These are phyloP conservation scores for Hephaestus fuliginosus DNA, from an alignment of 2,797 vertebrate genomes.

Conservation along the genomic window DNA sequence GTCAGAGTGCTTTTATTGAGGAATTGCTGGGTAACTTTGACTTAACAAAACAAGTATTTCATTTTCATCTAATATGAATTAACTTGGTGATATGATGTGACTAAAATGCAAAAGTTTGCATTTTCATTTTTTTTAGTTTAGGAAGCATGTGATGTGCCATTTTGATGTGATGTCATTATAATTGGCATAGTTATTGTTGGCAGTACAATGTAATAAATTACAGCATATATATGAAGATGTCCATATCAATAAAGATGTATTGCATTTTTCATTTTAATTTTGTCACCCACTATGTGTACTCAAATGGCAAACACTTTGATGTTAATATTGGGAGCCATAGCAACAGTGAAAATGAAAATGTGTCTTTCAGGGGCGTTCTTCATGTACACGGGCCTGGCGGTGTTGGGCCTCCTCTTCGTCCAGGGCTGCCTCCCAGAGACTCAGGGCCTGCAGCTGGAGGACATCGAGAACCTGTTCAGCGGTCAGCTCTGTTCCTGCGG, in stretches of 20 bases:
- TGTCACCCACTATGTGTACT: no score
- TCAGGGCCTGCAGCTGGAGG: slow-evolving; percentile 93
- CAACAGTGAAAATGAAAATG: not conserved
- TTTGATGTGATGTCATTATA: not conserved
- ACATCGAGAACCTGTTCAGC: slow-evolving; percentile 93
- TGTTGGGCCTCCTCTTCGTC: slow-evolving; percentile 91
- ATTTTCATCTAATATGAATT: not conserved
- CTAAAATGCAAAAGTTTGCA: slow-evolving; percentile 2
- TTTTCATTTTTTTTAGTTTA: not conserved
- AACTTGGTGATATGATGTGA: not conserved
- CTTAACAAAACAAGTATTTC: not conserved
- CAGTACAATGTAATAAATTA: not conserved
- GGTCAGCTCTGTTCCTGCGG: slow-evolving; percentile 93
- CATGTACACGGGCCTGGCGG: slow-evolving; percentile 91
- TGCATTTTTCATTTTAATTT: no score
- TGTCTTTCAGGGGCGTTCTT: slow-evolving; percentile 93
- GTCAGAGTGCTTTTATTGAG: no score
- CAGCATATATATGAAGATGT: not conserved
- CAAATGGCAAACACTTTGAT: no score
- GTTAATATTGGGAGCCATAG: not conserved
- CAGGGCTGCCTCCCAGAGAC: slow-evolving; percentile 96
- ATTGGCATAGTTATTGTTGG: not conserved
- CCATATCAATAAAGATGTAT: not conserved
- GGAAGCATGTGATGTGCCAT: not conserved
- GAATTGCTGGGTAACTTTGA: no score